Percentiles rank a stretch among this genome's conserved stretches.
Evolutionary conservation across 2,113 vertebrate genomes (phyloP).

Genomic region (Xenopus borealis): DNA sequence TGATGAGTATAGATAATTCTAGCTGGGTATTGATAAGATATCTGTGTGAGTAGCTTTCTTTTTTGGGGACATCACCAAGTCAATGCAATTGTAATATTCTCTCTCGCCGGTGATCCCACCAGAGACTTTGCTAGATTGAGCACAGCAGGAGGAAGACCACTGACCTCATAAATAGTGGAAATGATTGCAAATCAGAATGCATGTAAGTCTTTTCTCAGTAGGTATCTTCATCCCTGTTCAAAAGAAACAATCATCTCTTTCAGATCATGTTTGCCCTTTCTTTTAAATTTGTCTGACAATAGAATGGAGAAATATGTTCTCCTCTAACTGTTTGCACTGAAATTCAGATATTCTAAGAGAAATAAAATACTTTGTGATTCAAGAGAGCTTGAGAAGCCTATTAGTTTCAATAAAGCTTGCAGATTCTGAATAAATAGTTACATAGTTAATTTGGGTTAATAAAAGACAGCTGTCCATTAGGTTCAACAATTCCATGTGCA

Average conservation of each 20-base stretch:
- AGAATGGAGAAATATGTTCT: conserved; percentile 56
- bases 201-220: conserved; percentile 68
- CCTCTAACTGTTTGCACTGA: neutral
- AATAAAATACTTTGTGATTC: neutral
- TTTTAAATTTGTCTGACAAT: conserved; percentile 66
- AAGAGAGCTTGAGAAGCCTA: neutral
- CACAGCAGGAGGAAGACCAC: conserved; percentile 73
- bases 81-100: conserved; percentile 66
- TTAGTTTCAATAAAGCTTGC: neutral
- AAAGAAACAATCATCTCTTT: conserved; percentile 73
- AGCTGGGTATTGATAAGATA: conserved; percentile 50
- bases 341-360: neutral
- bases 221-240: conserved; percentile 64
- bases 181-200: conserved; percentile 76
- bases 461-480: too few relatives aligned
- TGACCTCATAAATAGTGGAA: conserved; percentile 78
- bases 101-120: conserved; percentile 62
- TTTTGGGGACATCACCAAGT: conserved; percentile 59
- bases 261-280: conserved; percentile 77
- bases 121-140: conserved; percentile 74
- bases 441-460: too few relatives aligned
- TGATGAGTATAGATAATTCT: conserved; percentile 42
- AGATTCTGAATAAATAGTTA: neutral
- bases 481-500: too few relatives aligned
- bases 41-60: conserved; percentile 33